phyloP scores from a whole-genome alignment of 2,888 invertebrate species.

The Ecliptopera silaceata region DNA sequence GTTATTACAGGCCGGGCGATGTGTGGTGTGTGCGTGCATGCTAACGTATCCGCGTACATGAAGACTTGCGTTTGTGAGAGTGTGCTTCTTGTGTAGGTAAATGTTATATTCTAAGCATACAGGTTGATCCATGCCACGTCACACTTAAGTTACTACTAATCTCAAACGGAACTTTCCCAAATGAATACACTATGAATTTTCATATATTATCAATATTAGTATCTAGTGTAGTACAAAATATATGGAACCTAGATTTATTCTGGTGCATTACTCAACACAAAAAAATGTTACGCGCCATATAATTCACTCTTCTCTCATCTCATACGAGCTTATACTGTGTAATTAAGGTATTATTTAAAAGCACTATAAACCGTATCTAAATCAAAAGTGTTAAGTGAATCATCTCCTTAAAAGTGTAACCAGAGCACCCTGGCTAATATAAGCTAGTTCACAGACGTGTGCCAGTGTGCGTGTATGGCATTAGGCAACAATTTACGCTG shows the following conservation, averaged over 20 bases:
- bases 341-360: not conserved
- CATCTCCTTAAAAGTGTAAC: constrained; percentile 14
- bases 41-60: constrained; percentile 45
- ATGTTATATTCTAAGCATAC: constrained; percentile 66
- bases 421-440: constrained; percentile 60
- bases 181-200: not conserved
- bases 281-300: too few relatives aligned
- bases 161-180: not conserved
- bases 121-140: constrained; percentile 55
- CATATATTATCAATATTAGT: too few relatives aligned
- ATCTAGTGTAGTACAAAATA: too few relatives aligned
- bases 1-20: constrained; percentile 80
- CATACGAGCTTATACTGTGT: too few relatives aligned
- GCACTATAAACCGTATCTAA: not conserved
- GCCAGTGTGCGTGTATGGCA: constrained; percentile 73
- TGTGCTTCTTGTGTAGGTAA: constrained; percentile 74
- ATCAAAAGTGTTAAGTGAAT: not conserved
- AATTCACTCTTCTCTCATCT: too few relatives aligned
- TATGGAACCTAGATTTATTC: too few relatives aligned
- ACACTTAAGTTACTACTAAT: constrained; percentile 44
- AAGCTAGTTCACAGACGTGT: constrained; percentile 56
- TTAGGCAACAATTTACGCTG: constrained; percentile 84
- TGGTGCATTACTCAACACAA: too few relatives aligned
- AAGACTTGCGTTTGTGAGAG: constrained; percentile 48
- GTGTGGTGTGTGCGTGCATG: constrained; percentile 62